phyloP scores from a whole-genome alignment of 2,113 vertebrate species.

The Toxostoma redivivum region DNA sequence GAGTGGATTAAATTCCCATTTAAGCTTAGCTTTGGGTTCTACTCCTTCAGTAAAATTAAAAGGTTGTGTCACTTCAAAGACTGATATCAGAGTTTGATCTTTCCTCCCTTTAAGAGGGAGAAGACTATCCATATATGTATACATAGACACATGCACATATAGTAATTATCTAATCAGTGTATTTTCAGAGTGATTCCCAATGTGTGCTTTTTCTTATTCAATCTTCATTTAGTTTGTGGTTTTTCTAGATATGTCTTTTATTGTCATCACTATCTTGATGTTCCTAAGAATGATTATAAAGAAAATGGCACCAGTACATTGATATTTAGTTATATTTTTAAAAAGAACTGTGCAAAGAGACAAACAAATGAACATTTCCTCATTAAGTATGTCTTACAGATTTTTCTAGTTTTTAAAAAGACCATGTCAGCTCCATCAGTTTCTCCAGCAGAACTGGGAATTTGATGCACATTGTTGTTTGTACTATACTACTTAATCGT shows the following conservation, averaged over 20 bases:
- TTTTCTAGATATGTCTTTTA: neutral
- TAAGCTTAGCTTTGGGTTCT: neutral
- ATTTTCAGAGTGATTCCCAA: neutral
- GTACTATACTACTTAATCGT: neutral
- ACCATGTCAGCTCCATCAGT: neutral
- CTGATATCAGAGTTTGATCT: neutral
- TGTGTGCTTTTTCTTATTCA: neutral
- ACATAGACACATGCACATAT: accelerated
- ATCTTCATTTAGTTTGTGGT: neutral
- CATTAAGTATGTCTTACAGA: neutral
- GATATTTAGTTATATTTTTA: neutral
- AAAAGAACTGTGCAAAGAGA: neutral
- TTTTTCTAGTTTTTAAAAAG: neutral
- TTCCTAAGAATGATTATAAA: neutral
- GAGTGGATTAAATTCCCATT: neutral
- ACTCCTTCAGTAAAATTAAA: neutral
- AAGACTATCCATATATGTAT: neutral
- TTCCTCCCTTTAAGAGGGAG: neutral
- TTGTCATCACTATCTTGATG: neutral
- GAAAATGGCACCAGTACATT: neutral
- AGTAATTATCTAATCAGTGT: neutral
- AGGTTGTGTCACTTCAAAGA: neutral
- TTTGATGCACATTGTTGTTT: neutral
- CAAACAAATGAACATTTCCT: neutral
- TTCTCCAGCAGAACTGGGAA: neutral